These are phyloP conservation scores for Cossypha dichroa DNA, from an alignment of 2,797 vertebrate species.

Conservation along the genomic window DNA sequence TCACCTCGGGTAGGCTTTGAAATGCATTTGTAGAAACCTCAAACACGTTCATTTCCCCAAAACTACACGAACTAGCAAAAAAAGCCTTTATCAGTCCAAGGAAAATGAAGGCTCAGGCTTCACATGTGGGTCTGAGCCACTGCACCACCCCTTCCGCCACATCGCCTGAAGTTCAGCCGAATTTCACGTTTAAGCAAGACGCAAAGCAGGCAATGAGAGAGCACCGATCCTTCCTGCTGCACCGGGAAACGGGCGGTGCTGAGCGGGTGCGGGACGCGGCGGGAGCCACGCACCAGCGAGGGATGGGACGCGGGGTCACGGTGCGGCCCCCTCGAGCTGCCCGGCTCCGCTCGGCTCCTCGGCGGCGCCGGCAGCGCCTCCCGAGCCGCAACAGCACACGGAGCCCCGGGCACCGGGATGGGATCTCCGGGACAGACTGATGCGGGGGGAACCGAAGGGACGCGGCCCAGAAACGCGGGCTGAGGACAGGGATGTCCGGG, in stretches of 20 bases:
- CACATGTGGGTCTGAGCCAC: background rate
- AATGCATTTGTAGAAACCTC: rapidly evolving
- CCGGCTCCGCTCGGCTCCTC: no score
- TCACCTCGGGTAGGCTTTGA: background rate
- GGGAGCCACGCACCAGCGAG: no score
- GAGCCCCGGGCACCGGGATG: background rate
- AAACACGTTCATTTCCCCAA: background rate
- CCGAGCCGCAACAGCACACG: background rate
- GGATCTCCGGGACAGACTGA: background rate
- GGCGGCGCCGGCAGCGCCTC: background rate
- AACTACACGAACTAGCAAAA: rapidly evolving
- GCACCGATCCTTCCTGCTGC: background rate
- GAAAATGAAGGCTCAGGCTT: background rate
- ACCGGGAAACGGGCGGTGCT: background rate
- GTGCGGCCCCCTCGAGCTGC: no score
- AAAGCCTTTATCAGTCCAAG: rapidly evolving
- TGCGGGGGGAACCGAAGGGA: rapidly evolving
- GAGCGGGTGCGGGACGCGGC: rapidly evolving
- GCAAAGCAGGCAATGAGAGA: rapidly evolving
- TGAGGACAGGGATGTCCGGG: rapidly evolving
- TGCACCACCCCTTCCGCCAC: background rate
- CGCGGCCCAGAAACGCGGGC: rapidly evolving
- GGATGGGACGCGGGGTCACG: rapidly evolving
- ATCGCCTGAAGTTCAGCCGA: background rate
- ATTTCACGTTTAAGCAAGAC: background rate